Evolutionary conservation across 2,888 invertebrate species (phyloP), one percentile per base, ranked within the genome.

Genomic region (Perizoma affinitatum): DNA sequence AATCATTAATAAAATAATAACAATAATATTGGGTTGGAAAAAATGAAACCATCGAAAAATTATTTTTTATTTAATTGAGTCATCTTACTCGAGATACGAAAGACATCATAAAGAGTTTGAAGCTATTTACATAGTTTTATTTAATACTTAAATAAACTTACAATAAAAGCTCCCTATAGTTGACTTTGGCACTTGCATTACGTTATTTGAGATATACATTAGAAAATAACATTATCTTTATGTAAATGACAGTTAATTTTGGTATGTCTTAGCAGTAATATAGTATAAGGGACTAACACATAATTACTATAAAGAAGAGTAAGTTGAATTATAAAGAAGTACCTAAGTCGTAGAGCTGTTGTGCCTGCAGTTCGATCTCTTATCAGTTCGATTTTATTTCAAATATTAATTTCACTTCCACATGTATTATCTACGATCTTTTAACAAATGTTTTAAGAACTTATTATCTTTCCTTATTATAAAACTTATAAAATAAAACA

Each of bases 161-260:
- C 67, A 66, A 63, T 86, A 88, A 76, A 90, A 89, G 86, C 88
- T 89, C 86, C 87, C 88, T 88, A 86, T 84, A 61, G 80, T 84
- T 82, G 82, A 82, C 78, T 86, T 90, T 90, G 90, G 90, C 90
- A 90, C 90, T 90, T 89, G 79, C 78, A 78, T 87, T 86, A 82
- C 74, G 69, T 73, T 80, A 77, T 40, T 58, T 55, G 57, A 54
- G 61, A 73, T 69, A 76, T 63, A 69, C 1, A 4, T 10, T 0
- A 68, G 63, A 60, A 58, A 54, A 56, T 56, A 56, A 56, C 52
- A 56, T 53, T 42, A 36, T 53, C 38, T n/a, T 6, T 45, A 45
- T 22, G 33, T 45, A 33, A 22, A 33, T 7, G 33, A 42, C 42
- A 10, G 10, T 42, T 10, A 10, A 22, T 22, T 22, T 22, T 22